Base-by-base conservation (phyloP, 2,888 invertebrate genomes). In the Drosophila mulleri region DNA sequence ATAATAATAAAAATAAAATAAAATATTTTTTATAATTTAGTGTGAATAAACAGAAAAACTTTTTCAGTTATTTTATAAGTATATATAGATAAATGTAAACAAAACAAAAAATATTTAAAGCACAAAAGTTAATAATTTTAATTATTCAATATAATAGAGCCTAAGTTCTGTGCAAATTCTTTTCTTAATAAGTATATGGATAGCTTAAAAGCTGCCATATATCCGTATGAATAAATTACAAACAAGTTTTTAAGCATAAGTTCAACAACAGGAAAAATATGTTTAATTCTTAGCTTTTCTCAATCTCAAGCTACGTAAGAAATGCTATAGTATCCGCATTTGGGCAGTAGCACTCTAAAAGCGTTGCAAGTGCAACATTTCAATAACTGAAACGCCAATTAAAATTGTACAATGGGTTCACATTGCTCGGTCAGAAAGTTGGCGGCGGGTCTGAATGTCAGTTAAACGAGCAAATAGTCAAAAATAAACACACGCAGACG, bases 301-400 rank as follows among this genome's bases (percentile, higher is more conserved):
- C 11, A 32, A 29, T n/a, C n/a, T 48, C 26, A 29, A 67, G 14
- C n/a, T 39, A n/a, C 16, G 32, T 47, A 6, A 8, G 1, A 7
- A 53, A 39, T 39, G 35, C 26, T 14, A 44, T 9, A 18, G 39
- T 41, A 68, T 57, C 70, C 62, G 16, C 12, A 16, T 39, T 1
- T 12, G 41, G 29, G 52, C 54, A 23, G 20, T 23, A 67, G 54
- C 20, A 37, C 41, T 37, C 20, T 57, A 70, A 74, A 71, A 84
- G 58, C 59, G 58, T 72, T 57, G 62, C 77, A 80, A 73, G 80
- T 78, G 83, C 76, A 82, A 87, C 82, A 87, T 87, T 85, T 85
- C 84, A 83, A 85, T 83, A 85, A 85, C 85, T 82, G 85, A 87
- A 85, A 80, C 73, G 84, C 87, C 85, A 85, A 85, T 85, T 85